A percentile compares a stretch with the other conserved stretches of the same genome.
Evolutionary conservation across 2,797 vertebrate species (phyloP).

Genomic region (Megalops cyprinoides): DNA sequence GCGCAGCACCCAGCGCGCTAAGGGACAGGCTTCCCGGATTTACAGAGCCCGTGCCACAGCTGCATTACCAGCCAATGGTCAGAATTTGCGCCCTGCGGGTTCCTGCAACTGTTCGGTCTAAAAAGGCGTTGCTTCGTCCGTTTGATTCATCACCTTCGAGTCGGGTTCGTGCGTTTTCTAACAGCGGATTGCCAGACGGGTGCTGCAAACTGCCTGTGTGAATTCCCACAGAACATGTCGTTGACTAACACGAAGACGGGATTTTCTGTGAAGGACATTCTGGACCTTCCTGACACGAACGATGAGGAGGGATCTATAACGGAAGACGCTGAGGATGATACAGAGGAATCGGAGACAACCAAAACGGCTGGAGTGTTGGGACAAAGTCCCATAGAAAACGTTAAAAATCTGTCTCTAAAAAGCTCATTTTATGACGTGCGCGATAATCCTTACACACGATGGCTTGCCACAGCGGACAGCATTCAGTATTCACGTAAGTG

Average conservation of each 20-base stretch:
- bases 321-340: constrained; percentile 79
- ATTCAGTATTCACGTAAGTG: constrained; percentile 84
- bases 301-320: constrained; percentile 79
- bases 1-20: constrained; percentile 64
- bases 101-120: constrained; percentile 42
- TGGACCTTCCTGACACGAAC: constrained; percentile 84
- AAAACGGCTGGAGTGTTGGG: constrained; percentile 69
- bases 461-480: constrained; percentile 79
- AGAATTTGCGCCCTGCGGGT: constrained; percentile 47
- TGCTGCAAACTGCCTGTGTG: constrained; percentile 81
- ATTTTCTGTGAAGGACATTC: constrained; percentile 91
- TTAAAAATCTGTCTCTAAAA: constrained; percentile 71
- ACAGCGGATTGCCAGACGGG: constrained; percentile 79
- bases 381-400: constrained; percentile 65
- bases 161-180: constrained; percentile 62
- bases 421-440: constrained; percentile 75
- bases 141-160: constrained; percentile 59
- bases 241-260: constrained; percentile 84
- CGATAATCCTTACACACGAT: constrained; percentile 77
- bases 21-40: constrained; percentile 89
- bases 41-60: constrained; percentile 81
- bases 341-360: constrained; percentile 70
- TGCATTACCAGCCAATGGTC: constrained; percentile 73
- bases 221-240: constrained; percentile 75
- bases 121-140: constrained; percentile 63